Percentiles rank a stretch among this genome's conserved stretches.
Conservation (phyloP, 23 tunicate genomes). For the Styela clava region DNA sequence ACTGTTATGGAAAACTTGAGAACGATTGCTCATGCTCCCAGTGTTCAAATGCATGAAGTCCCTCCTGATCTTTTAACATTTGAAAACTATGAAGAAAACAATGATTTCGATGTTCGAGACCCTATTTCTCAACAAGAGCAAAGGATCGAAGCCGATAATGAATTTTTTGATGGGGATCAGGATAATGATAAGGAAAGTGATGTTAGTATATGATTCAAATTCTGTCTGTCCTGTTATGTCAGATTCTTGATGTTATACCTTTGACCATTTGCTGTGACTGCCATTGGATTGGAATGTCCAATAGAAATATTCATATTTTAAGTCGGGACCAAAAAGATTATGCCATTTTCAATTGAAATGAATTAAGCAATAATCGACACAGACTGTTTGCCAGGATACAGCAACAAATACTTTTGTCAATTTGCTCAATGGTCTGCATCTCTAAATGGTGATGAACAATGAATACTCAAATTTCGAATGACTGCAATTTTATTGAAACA, state of each 20-base stretch:
- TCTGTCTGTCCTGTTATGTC: neutral
- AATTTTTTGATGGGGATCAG: conserved; percentile 90
- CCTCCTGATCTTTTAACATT: conserved; percentile 95
- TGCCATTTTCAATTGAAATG: too few species aligned
- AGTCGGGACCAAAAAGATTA: too few species aligned
- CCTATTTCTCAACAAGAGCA: conserved; percentile 28
- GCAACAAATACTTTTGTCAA: too few species aligned
- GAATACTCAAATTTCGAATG: too few species aligned
- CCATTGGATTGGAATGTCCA: neutral
- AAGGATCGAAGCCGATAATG: conserved; percentile 69
- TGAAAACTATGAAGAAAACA: conserved; percentile 73
- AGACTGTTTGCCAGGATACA: too few species aligned
- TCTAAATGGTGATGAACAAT: too few species aligned
- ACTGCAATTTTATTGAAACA: too few species aligned
- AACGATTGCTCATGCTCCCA: conserved; percentile 86
- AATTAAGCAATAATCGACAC: too few species aligned
- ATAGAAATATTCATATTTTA: too few species aligned
- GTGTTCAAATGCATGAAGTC: conserved; percentile 99
- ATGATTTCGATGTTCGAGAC: conserved; percentile 66
- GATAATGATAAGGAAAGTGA: conserved; percentile 96
- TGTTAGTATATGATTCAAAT: conserved; percentile 61
- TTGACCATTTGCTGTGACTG: neutral
- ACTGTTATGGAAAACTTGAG: conserved; percentile 78
- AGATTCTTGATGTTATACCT: neutral
- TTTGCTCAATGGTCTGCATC: too few species aligned